These are phyloP conservation scores for Azemiops feae DNA, from an alignment of 2,113 vertebrate species.

Conservation along the genomic window DNA sequence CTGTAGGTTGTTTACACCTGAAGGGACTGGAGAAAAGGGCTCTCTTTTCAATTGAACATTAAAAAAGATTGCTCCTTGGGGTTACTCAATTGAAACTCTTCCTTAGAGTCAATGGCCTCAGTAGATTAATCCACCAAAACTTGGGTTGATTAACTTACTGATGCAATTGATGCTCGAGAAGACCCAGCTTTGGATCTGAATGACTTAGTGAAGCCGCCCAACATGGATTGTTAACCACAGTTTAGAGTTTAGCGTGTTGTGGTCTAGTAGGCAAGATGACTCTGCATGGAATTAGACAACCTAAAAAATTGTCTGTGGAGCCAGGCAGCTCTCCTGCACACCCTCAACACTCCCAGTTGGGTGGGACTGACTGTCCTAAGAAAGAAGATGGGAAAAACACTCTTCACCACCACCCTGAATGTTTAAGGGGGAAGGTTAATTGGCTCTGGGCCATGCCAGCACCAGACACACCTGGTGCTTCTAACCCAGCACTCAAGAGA, in stretches of 20 bases:
- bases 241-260: neutral
- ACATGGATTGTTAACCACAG: neutral
- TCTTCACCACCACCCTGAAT: neutral
- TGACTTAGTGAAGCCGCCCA: neutral
- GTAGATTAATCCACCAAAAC: neutral
- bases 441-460: neutral
- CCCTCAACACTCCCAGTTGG: neutral
- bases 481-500: neutral
- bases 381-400: neutral
- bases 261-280: neutral
- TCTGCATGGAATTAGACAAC: neutral
- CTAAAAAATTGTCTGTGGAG: neutral
- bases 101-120: neutral
- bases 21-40: slow-evolving; percentile 30
- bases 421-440: neutral
- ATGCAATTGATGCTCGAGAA: neutral
- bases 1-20: slow-evolving; percentile 58
- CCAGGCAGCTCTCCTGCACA: neutral
- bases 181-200: neutral
- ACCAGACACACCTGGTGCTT: neutral
- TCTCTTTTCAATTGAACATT: neutral
- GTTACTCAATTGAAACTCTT: neutral
- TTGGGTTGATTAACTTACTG: neutral
- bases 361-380: neutral
- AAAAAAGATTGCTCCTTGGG: neutral